A percentile compares a stretch with the other conserved stretches of the same genome.
Conservation (phyloP, 2,113 vertebrate species). For the Marmota monax region DNA sequence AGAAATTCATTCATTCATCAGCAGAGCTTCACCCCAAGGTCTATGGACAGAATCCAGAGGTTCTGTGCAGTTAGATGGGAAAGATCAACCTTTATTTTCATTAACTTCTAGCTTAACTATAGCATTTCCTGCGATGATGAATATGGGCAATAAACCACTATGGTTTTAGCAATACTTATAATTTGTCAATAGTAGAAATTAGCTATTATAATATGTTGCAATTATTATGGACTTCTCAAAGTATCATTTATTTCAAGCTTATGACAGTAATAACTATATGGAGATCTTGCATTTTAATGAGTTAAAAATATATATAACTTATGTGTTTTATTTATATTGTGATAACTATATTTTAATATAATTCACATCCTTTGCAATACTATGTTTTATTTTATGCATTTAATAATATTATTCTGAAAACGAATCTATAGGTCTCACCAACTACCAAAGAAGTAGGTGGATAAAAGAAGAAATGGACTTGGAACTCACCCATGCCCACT, state of each 20-base stretch:
- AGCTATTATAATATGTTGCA: neutral
- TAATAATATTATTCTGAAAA: constrained; percentile 39
- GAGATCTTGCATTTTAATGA: constrained; percentile 41
- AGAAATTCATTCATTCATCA: neutral
- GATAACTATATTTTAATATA: neutral
- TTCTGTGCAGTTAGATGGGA: neutral
- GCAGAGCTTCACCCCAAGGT: neutral
- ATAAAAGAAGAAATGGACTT: neutral
- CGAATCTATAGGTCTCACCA: neutral
- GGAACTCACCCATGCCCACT: neutral
- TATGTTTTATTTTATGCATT: constrained; percentile 20
- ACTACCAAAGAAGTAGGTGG: neutral
- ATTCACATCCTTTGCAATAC: neutral
- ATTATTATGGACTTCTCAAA: constrained; percentile 1
- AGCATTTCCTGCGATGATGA: neutral
- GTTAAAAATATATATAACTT: neutral
- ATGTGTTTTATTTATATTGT: constrained; percentile 46
- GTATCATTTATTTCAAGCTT: constrained; percentile 6
- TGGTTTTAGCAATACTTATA: neutral
- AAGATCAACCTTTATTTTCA: neutral
- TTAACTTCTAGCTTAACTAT: neutral
- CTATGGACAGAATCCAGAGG: neutral
- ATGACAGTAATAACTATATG: neutral
- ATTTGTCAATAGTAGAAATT: constrained; percentile 27
- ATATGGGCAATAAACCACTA: neutral